These are phyloP conservation scores for Gari tellinella DNA, from an alignment of 2,888 invertebrate genomes.

Conservation along the genomic window DNA sequence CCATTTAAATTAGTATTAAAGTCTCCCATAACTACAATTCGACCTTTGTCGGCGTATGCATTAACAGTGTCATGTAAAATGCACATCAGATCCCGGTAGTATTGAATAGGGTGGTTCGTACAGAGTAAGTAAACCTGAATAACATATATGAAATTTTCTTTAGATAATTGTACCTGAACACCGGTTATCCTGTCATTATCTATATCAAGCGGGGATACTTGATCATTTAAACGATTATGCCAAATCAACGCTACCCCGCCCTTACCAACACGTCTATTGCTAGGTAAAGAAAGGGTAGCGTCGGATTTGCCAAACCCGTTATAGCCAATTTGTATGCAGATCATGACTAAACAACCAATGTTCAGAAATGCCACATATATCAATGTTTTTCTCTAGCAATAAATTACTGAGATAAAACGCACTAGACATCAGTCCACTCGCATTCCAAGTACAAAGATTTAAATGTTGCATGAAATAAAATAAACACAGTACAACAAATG, in stretches of 20 bases:
- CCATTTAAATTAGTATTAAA: slow-evolving; percentile 16
- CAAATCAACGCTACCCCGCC: slow-evolving; percentile 12
- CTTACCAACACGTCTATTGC: no score
- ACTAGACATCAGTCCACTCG: slow-evolving; percentile 19
- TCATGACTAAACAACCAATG: slow-evolving; percentile 8
- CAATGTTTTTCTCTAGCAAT: no score
- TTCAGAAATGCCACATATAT: no score
- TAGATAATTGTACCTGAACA: no score
- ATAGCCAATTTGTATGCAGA: neutral
- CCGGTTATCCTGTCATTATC: no score
- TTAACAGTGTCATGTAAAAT: no score
- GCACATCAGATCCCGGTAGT: no score
- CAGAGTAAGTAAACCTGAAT: slow-evolving; percentile 14
- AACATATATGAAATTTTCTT: neutral
- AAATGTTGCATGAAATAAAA: neutral
- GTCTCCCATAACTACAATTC: no score
- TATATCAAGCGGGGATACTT: neutral
- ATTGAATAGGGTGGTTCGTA: no score
- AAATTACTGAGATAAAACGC: no score
- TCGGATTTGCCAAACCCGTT: slow-evolving; percentile 6
- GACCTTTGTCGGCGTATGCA: neutral
- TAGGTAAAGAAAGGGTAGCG: no score
- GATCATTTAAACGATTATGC: neutral
- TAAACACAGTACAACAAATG: no score
- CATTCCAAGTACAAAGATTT: slow-evolving; percentile 16